phyloP scores from a whole-genome alignment of 1,140 invertebrate genomes.

The Brachionus rotundiformis region DNA sequence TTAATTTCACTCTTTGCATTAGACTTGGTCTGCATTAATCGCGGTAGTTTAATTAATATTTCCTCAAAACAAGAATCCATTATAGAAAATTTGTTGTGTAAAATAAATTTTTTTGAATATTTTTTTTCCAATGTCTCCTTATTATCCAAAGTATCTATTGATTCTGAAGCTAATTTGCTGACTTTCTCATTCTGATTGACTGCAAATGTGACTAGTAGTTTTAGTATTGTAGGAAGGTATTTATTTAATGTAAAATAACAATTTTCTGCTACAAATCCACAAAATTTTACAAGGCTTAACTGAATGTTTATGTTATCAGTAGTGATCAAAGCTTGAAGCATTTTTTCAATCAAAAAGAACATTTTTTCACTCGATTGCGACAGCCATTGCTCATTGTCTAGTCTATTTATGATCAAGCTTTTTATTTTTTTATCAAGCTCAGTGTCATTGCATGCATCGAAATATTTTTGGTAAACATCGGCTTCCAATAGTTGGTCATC shows the following conservation, averaged over 20 bases:
- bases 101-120: neutral
- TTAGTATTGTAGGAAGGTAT: neutral
- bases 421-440: neutral
- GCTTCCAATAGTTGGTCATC: conserved; percentile 9
- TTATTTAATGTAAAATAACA: conserved; percentile 41
- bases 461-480: neutral
- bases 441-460: neutral
- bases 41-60: conserved; percentile 19
- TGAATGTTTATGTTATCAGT: conserved; percentile 22
- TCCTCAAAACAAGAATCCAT: conserved; percentile 33
- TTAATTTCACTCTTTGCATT: neutral
- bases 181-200: neutral
- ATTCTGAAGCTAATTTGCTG: neutral
- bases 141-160: neutral
- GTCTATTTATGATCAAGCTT: neutral
- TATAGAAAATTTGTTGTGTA: conserved; percentile 8
- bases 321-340: conserved; percentile 6
- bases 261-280: neutral
- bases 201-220: neutral
- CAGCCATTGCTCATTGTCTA: neutral
- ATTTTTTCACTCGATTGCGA: conserved; percentile 23
- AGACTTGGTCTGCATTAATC: neutral
- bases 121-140: neutral
- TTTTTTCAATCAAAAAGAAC: conserved; percentile 33
- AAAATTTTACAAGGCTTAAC: neutral